These are phyloP conservation scores for Micropoecilia bifurca DNA, from an alignment of 2,797 vertebrate species.

Conservation along the genomic window DNA sequence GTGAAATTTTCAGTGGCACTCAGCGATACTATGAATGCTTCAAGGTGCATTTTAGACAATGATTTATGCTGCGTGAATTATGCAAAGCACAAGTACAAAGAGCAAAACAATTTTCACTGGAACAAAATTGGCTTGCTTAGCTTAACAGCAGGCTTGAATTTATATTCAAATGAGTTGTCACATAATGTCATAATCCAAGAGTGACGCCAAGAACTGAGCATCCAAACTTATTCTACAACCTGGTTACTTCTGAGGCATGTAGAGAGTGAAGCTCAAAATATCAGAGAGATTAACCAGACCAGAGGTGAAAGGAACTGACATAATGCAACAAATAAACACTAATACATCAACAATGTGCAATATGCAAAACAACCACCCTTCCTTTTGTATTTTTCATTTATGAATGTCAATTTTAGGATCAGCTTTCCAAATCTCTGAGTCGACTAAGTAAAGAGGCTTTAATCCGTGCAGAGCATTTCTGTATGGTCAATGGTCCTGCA, in stretches of 20 bases:
- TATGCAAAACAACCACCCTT: neutral
- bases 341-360: neutral
- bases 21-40: too few relatives aligned
- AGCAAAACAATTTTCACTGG: neutral
- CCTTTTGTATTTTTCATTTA: neutral
- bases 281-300: neutral
- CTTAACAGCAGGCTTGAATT: constrained; percentile 7
- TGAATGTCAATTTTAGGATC: neutral
- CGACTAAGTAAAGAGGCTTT: neutral
- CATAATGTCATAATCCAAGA: neutral
- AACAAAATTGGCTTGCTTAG: neutral
- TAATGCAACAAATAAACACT: neutral
- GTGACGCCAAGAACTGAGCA: neutral
- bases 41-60: neutral
- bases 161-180: neutral
- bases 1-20: neutral
- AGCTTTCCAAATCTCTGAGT: neutral
- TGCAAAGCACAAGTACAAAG: neutral
- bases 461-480: neutral
- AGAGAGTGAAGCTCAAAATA: neutral
- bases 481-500: neutral
- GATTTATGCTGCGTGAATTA: neutral
- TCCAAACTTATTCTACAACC: neutral
- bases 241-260: neutral
- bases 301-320: neutral